Conservation (phyloP, 2,113 vertebrate genomes). For the Oplegnathus fasciatus region DNA sequence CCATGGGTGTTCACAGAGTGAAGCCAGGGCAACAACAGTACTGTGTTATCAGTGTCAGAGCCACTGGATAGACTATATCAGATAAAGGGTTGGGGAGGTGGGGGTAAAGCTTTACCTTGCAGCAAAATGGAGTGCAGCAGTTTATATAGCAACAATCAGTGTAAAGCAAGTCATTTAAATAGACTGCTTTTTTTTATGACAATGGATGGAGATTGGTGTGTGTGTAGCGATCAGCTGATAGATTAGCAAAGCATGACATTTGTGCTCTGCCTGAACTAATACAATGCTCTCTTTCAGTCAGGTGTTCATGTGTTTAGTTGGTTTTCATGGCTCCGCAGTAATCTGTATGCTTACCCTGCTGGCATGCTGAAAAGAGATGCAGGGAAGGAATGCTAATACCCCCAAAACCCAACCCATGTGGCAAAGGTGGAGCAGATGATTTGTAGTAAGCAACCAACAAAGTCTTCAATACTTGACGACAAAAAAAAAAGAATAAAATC, state of each 20-base stretch:
- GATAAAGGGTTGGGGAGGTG: slow-evolving; percentile 34
- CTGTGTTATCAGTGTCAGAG: slow-evolving; percentile 51
- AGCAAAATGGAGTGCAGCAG: slow-evolving; percentile 19
- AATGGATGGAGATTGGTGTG: slow-evolving; percentile 7
- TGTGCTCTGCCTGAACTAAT: slow-evolving; percentile 53
- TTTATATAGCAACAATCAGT: not conserved
- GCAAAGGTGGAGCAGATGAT: not conserved
- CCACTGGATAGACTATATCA: slow-evolving; percentile 52
- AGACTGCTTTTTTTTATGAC: not conserved
- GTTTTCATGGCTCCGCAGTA: slow-evolving; percentile 42
- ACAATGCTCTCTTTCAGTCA: slow-evolving; percentile 47
- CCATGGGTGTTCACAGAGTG: slow-evolving; percentile 54
- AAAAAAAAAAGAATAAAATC: slow-evolving; percentile 1
- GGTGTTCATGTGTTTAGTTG: slow-evolving; percentile 48
- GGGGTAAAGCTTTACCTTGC: slow-evolving; percentile 22
- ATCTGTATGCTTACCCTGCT: slow-evolving; percentile 48
- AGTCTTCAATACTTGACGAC: not conserved
- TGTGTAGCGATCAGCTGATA: slow-evolving; percentile 36
- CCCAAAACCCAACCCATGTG: not conserved
- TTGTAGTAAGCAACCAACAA: too few species aligned
- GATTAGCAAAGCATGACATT: slow-evolving; percentile 54
- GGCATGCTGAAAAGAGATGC: slow-evolving; percentile 36
- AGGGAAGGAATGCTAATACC: slow-evolving; percentile 45
- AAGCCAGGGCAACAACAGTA: slow-evolving; percentile 41
- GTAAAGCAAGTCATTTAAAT: slow-evolving; percentile 22